Base-by-base conservation (phyloP, 2,113 vertebrate species). In the Clarias macrocephalus region DNA sequence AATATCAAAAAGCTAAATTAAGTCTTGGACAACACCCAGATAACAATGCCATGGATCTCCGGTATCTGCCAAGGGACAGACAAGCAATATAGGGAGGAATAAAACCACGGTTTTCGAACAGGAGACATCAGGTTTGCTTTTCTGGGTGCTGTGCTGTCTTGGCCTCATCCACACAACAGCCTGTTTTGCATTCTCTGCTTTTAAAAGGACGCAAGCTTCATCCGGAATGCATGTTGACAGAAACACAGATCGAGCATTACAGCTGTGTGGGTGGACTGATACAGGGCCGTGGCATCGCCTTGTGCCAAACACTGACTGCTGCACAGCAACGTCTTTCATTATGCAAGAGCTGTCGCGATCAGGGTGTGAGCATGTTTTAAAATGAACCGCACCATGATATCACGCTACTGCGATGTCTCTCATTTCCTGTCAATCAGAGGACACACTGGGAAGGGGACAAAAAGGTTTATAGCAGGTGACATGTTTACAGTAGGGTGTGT, bases 311-410 rank as follows among this genome's bases (percentile, higher is more conserved):
- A 62, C 10, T 81, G 57, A 62, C 54, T 63, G 60, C 73, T 48
- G 59, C 65, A 57, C 25, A 54, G 56, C 59, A 82, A 18, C 28
- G 28, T 42, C 85, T 85, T 42, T 70, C 33, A 65, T 84, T 63
- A 82, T 83, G 8, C 48, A 42, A 73, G 75, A 37, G 11, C 83
- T 42, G 33, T 9, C 42, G 16, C 42, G 11, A 75, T 75, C 30
- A 89, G 86, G 79, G 79, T 83, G 28, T 42, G 21, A 73, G 70
- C 70, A 25, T 76, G 75, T 62, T 91, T 70, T 88, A 91, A 92
- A 92, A 92, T 89, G 87, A 90, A 92, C 28, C 85, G 16, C 88
- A 89, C 86, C 82, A 66, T 57, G 88, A 82, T 91, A 90, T 89
- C 82, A 89, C 72, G 89, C 85, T 13, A 80, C 79, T 88, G 13